Conservation (phyloP, 2,113 vertebrate genomes). For the Gadus chalcogrammus region DNA sequence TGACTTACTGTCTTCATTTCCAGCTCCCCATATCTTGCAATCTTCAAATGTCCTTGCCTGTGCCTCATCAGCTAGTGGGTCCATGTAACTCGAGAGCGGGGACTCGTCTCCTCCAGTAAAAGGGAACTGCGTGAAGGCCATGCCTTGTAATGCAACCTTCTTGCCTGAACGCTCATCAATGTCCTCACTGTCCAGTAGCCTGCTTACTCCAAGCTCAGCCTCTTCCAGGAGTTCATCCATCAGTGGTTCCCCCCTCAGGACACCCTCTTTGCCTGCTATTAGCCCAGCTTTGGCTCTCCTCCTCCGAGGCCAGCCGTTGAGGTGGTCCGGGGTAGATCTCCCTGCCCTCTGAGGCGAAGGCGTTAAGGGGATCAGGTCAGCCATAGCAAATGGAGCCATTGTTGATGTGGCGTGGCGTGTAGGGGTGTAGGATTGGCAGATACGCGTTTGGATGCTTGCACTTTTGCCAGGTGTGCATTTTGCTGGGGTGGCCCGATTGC, state of each 20-base stretch:
- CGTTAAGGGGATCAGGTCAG: conserved; percentile 69
- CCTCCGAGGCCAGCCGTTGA: conserved; percentile 88
- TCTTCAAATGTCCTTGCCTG: conserved; percentile 41
- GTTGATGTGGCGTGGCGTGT: conserved; percentile 69
- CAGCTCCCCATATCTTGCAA: conserved; percentile 24
- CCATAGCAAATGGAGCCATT: conserved; percentile 68
- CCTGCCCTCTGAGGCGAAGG: conserved; percentile 86
- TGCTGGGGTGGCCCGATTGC: conserved; percentile 72
- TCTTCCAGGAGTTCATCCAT: conserved; percentile 71
- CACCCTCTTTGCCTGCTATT: conserved; percentile 38
- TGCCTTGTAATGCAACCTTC: conserved; percentile 33
- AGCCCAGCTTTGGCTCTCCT: conserved; percentile 76
- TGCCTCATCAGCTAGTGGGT: conserved; percentile 23
- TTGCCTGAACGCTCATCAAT: conserved; percentile 48
- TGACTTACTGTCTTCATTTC: conserved; percentile 33
- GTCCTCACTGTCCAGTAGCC: conserved; percentile 78
- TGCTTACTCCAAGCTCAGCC: conserved; percentile 82
- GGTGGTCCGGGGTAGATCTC: conserved; percentile 80
- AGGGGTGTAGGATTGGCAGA: conserved; percentile 92
- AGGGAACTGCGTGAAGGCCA: conserved; percentile 57
- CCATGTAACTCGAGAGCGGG: conserved; percentile 31
- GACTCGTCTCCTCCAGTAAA: conserved; percentile 16
- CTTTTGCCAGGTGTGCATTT: conserved; percentile 80
- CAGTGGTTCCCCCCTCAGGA: conserved; percentile 19
- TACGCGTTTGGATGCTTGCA: conserved; percentile 80